A percentile compares a stretch with the other conserved stretches of the same genome.
phyloP scores from a whole-genome alignment of 2,888 invertebrate species.

The Tanypteryx hageni region DNA sequence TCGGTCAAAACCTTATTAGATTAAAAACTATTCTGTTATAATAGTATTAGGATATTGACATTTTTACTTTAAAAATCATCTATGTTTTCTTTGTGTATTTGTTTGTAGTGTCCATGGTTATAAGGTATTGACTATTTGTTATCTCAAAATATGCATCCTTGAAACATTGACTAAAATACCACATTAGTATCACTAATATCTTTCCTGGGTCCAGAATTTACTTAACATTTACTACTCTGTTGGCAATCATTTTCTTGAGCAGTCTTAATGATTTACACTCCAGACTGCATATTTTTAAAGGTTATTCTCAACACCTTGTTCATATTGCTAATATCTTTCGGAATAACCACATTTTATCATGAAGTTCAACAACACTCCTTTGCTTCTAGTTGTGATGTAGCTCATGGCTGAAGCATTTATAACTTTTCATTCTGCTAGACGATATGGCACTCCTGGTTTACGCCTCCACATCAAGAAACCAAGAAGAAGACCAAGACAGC shows the following conservation, averaged over 20 bases:
- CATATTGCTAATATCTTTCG: slow-evolving; percentile 59
- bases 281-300: slow-evolving; percentile 43
- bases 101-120: slow-evolving; percentile 41
- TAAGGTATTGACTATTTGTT: slow-evolving; percentile 59
- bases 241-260: slow-evolving; percentile 50
- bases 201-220: slow-evolving; percentile 63
- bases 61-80: slow-evolving; percentile 59
- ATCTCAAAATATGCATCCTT: slow-evolving; percentile 64
- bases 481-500: slow-evolving; percentile 72
- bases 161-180: slow-evolving; percentile 64
- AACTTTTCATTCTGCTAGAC: slow-evolving; percentile 67
- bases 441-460: slow-evolving; percentile 70
- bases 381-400: neutral
- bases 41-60: slow-evolving; percentile 60
- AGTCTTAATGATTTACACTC: slow-evolving; percentile 51
- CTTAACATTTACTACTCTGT: slow-evolving; percentile 60
- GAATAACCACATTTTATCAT: slow-evolving; percentile 45
- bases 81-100: slow-evolving; percentile 49
- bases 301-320: slow-evolving; percentile 51
- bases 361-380: slow-evolving; percentile 39
- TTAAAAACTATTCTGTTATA: slow-evolving; percentile 58
- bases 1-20: slow-evolving; percentile 53
- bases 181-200: slow-evolving; percentile 59
- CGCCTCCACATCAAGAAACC: slow-evolving; percentile 73
- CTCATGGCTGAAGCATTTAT: neutral